These are phyloP conservation scores for Pogonocichla stellata DNA, from an alignment of 2,113 vertebrate genomes.

Conservation along the genomic window DNA sequence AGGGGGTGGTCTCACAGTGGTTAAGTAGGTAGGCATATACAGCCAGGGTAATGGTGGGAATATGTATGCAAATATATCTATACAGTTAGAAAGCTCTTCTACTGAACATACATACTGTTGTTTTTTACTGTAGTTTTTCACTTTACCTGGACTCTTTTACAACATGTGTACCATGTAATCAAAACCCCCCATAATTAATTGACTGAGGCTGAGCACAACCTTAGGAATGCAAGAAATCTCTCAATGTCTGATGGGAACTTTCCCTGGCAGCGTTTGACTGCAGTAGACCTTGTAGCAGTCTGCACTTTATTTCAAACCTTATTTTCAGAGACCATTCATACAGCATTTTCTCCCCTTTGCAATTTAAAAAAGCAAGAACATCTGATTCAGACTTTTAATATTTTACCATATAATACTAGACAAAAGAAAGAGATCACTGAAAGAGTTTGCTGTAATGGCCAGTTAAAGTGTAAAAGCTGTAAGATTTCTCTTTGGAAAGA, in stretches of 20 bases:
- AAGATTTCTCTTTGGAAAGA: slow-evolving; percentile 14
- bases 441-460: not conserved
- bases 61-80: not conserved
- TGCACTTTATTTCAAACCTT: slow-evolving; percentile 6
- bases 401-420: not conserved
- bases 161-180: not conserved
- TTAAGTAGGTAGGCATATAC: not conserved
- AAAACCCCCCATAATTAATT: not conserved
- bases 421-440: slow-evolving; percentile 13
- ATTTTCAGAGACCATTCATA: not conserved
- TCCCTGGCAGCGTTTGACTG: not conserved
- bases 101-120: not conserved
- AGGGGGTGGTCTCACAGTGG: not conserved
- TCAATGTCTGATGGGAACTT: not conserved
- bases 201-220: not conserved
- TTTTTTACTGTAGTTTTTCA: not conserved
- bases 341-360: not conserved
- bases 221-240: not conserved
- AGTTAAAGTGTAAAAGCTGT: slow-evolving; percentile 20
- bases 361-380: slow-evolving; percentile 10
- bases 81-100: not conserved
- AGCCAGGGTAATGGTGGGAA: not conserved
- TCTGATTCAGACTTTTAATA: not conserved
- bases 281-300: not conserved
- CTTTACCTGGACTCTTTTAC: not conserved